Percentiles rank a stretch among this genome's conserved stretches.
Evolutionary conservation across 2,797 vertebrate genomes (phyloP).

Genomic region (Microcaecilia unicolor): DNA sequence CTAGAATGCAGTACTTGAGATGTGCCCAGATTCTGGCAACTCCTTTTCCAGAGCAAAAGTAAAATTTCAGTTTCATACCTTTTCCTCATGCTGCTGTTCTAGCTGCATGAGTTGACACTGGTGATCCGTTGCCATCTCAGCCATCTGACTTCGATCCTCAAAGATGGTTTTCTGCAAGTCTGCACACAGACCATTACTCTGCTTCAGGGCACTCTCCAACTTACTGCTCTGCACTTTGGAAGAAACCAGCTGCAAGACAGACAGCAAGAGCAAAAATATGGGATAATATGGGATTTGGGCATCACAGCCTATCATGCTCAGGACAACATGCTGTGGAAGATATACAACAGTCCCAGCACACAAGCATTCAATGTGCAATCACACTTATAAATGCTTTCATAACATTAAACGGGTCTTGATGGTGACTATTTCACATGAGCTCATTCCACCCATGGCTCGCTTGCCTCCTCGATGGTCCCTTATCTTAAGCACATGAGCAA

Average conservation of each 20-base stretch:
- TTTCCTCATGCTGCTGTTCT: conserved; percentile 83
- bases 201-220: conserved; percentile 72
- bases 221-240: conserved; percentile 73
- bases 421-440: no score
- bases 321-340: no score
- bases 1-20: no score
- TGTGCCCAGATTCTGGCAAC: background rate
- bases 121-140: conserved; percentile 72
- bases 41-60: background rate
- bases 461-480: no score
- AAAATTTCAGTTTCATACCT: no score
- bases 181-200: conserved; percentile 57
- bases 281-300: no score
- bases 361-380: no score
- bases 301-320: no score
- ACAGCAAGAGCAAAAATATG: conserved; percentile 5
- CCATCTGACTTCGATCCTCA: conserved; percentile 68
- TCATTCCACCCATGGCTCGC: no score
- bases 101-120: conserved; percentile 70
- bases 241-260: conserved; percentile 69
- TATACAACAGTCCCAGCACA: no score
- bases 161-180: conserved; percentile 72
- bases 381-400: no score
- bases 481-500: conserved; percentile 44
- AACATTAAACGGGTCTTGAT: no score